phyloP scores from a whole-genome alignment of 2,888 invertebrate genomes.

The Adelphocoris suturalis region DNA sequence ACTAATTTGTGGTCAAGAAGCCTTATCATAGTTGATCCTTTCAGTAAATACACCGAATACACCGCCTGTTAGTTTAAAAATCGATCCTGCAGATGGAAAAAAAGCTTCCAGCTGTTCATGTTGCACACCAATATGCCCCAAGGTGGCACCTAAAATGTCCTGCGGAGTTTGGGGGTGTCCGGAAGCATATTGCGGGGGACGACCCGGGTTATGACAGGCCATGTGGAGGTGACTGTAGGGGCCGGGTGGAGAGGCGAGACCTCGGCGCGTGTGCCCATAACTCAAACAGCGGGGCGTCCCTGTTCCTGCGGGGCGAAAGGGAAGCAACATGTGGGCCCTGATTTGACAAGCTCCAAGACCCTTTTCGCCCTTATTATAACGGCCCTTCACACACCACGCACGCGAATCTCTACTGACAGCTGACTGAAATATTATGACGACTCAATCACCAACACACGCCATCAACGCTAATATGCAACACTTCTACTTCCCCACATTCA shows the following conservation, averaged over 20 bases:
- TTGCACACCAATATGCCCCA: background rate
- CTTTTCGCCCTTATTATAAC: conserved; percentile 22
- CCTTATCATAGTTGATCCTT: no score
- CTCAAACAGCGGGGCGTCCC: conserved; percentile 45
- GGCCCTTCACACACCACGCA: background rate
- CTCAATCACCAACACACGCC: background rate
- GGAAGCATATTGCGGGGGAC: conserved; percentile 28
- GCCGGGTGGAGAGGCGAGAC: background rate
- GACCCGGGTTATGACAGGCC: conserved; percentile 38
- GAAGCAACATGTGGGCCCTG: conserved; percentile 47
- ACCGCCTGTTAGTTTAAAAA: no score
- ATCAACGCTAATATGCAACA: background rate
- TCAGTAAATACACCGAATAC: no score
- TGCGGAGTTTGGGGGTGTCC: background rate
- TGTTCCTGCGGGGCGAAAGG: background rate
- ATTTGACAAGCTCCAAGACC: conserved; percentile 19
- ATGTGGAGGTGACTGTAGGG: background rate
- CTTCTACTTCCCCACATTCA: no score
- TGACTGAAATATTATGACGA: conserved; percentile 28
- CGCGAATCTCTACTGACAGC: conserved; percentile 24
- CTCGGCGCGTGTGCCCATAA: conserved; percentile 45
- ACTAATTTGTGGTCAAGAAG: no score
- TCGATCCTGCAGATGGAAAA: no score
- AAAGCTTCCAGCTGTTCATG: no score
- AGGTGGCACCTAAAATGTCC: background rate